Evolutionary conservation across 2,797 vertebrate species (phyloP).

Genomic region (Thripadectes ignobilis): DNA sequence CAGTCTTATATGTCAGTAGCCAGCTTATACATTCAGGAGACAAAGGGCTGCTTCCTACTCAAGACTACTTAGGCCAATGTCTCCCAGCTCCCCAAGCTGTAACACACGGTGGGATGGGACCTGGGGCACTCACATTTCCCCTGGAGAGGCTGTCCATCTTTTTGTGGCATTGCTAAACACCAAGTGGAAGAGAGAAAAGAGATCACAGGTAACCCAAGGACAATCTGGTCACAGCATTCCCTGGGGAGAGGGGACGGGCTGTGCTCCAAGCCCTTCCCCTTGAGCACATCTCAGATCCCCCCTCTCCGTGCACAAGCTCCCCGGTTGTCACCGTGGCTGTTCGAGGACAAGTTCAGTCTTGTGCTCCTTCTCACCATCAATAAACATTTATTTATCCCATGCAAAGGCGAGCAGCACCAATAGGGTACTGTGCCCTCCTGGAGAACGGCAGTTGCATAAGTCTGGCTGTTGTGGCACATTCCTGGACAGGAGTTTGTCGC

Average conservation of each 20-base stretch:
- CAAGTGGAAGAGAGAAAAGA: not conserved
- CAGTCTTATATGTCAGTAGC: not conserved
- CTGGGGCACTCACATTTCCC: not conserved
- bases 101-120: fast-evolving
- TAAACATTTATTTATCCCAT: not conserved
- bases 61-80: not conserved
- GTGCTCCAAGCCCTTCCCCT: not conserved
- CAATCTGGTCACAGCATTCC: fast-evolving
- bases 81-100: not conserved
- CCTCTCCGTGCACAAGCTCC: fast-evolving
- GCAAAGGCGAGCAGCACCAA: not conserved
- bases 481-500: not conserved
- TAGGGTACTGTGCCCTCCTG: not conserved
- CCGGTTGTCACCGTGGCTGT: fast-evolving
- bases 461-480: fast-evolving
- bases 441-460: fast-evolving
- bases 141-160: not conserved
- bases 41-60: not conserved
- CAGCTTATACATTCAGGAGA: not conserved
- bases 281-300: fast-evolving
- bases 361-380: not conserved
- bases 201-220: not conserved
- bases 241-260: not conserved
- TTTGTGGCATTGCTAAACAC: not conserved
- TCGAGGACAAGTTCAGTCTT: not conserved